phyloP scores from a whole-genome alignment of 2,888 invertebrate genomes.

The Lepidocyrtoides sp. region DNA sequence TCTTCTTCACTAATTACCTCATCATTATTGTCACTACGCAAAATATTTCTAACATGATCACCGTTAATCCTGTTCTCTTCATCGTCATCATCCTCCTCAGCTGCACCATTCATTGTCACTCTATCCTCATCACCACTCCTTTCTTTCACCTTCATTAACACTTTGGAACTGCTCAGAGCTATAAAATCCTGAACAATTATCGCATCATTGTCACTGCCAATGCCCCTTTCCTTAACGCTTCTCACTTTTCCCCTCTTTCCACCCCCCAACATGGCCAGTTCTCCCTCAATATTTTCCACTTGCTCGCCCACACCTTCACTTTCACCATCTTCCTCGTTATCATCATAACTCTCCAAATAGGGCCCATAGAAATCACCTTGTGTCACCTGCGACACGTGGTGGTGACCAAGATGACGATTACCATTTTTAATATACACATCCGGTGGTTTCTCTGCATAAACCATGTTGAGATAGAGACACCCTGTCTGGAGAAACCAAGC shows the following conservation, averaged over 20 bases:
- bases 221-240: neutral
- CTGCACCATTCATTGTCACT: neutral
- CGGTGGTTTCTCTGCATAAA: constrained; percentile 33
- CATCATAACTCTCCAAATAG: constrained; percentile 10
- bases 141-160: constrained; percentile 24
- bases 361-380: constrained; percentile 9
- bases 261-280: neutral
- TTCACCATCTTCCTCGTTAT: neutral
- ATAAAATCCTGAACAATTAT: constrained; percentile 34
- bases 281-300: neutral
- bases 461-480: constrained; percentile 22
- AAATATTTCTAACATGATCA: neutral
- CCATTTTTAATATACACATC: neutral
- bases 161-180: constrained; percentile 9
- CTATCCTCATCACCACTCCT: neutral
- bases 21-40: neutral
- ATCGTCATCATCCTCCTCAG: neutral
- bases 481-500: constrained; percentile 40
- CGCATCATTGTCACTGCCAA: neutral
- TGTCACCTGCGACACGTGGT: constrained; percentile 42
- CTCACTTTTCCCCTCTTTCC: neutral
- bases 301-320: neutral
- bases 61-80: neutral
- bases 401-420: neutral
- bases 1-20: neutral